Conservation (phyloP, 2,888 invertebrate genomes). For the Choristoneura rosaceana region DNA sequence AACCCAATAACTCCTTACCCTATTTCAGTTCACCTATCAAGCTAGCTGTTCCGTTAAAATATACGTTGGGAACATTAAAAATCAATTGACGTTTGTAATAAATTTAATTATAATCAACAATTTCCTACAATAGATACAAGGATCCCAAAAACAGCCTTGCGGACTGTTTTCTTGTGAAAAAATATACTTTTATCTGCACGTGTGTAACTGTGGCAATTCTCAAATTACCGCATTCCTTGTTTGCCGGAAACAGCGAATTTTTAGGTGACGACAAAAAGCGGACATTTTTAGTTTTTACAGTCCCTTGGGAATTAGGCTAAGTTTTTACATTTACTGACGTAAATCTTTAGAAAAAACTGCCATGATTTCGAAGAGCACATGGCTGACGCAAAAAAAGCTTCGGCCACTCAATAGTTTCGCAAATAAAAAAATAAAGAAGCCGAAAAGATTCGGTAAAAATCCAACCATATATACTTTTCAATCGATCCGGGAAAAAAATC, state of each 20-base stretch:
- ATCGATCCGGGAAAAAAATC: slow-evolving; percentile 55
- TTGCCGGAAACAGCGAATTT: slow-evolving; percentile 79
- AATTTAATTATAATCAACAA: too few relatives aligned
- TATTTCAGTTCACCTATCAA: too few relatives aligned
- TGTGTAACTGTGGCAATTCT: slow-evolving; percentile 75
- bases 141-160: slow-evolving; percentile 20
- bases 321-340: slow-evolving; percentile 27
- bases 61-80: too few relatives aligned
- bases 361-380: slow-evolving; percentile 15
- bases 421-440: slow-evolving; percentile 50
- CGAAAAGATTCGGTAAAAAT: slow-evolving; percentile 56
- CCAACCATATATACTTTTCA: slow-evolving; percentile 61
- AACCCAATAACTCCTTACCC: too few relatives aligned
- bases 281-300: slow-evolving; percentile 61
- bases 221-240: slow-evolving; percentile 75
- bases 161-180: slow-evolving; percentile 60
- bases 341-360: slow-evolving; percentile 22
- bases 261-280: slow-evolving; percentile 64
- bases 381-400: slow-evolving; percentile 19
- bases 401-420: slow-evolving; percentile 14
- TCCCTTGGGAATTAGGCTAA: slow-evolving; percentile 40
- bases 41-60: too few relatives aligned
- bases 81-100: too few relatives aligned
- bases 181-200: slow-evolving; percentile 67
- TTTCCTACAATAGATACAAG: background rate